Percentiles rank a stretch among this genome's conserved stretches.
Evolutionary conservation across 2,888 invertebrate genomes (phyloP).

Genomic region (Elegia similella): DNA sequence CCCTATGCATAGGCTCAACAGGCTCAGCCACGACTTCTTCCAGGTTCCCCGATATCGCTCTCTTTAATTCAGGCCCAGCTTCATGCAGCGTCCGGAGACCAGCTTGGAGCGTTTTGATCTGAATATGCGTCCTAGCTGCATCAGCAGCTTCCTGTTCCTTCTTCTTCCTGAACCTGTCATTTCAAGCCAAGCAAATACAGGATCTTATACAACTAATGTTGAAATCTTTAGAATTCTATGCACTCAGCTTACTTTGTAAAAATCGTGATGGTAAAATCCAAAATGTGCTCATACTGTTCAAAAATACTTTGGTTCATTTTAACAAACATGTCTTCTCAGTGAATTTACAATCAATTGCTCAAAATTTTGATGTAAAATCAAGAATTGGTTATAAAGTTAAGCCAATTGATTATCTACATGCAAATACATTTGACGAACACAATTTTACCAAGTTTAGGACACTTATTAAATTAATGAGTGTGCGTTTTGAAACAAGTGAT

Average conservation of each 20-base stretch:
- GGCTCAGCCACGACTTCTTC: conserved; percentile 95
- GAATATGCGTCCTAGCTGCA: conserved; percentile 83
- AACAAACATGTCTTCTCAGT: conserved; percentile 56
- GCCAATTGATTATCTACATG: conserved; percentile 37
- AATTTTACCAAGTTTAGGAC: conserved; percentile 40
- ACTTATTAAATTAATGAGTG: conserved; percentile 32
- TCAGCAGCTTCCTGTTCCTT: conserved; percentile 90
- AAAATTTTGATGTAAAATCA: conserved; percentile 21
- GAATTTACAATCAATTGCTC: conserved; percentile 46
- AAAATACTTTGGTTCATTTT: conserved; percentile 16
- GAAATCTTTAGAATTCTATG: conserved; percentile 3
- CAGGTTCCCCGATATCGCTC: conserved; percentile 98
- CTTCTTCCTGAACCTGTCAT: conserved; percentile 93
- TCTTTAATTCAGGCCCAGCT: conserved; percentile 97
- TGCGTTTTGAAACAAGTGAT: conserved; percentile 58
- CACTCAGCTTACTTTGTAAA: conserved; percentile 13
- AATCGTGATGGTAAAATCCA: conserved; percentile 15
- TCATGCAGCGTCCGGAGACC: conserved; percentile 98
- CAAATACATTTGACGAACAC: conserved; percentile 46
- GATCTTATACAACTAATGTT: conserved; percentile 1
- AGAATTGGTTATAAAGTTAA: conserved; percentile 26
- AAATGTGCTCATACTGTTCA: conserved; percentile 17
- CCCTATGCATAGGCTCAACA: conserved; percentile 99
- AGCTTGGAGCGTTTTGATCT: conserved; percentile 94
- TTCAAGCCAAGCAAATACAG: conserved; percentile 18